phyloP scores from a whole-genome alignment of 2,113 vertebrate genomes.

The Phoxinus phoxinus region DNA sequence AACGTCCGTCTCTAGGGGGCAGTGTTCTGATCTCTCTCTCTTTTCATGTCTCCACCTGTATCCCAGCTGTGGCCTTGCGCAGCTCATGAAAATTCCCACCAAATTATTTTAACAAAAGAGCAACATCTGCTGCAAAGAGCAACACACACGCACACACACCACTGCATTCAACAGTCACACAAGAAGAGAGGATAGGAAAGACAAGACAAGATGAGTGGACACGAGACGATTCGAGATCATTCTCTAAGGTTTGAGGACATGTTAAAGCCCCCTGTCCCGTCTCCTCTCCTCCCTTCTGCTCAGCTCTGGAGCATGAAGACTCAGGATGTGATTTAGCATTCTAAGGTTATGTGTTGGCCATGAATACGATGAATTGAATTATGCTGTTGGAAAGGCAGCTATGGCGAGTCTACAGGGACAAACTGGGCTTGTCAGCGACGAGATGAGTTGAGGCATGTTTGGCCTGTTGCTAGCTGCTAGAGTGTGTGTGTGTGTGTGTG shows the following conservation, averaged over 20 bases:
- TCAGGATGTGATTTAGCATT: conserved; percentile 33
- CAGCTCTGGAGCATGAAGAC: conserved; percentile 28
- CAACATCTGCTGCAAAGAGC: conserved; percentile 67
- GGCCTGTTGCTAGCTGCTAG: conserved; percentile 14
- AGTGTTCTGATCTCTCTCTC: conserved; percentile 9
- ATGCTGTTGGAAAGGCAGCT: conserved; percentile 19
- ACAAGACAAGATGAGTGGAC: no score
- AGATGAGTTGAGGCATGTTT: conserved; percentile 40
- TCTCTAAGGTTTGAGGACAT: neutral
- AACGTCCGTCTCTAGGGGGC: neutral
- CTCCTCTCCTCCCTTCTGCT: conserved; percentile 31
- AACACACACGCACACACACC: neutral
- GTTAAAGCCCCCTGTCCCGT: neutral
- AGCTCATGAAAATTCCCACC: conserved; percentile 76
- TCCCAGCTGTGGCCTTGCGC: conserved; percentile 71
- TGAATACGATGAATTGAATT: conserved; percentile 35
- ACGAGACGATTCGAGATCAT: neutral
- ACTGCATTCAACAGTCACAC: neutral
- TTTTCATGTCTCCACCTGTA: conserved; percentile 68
- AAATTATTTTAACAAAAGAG: conserved; percentile 73
- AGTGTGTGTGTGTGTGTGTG: neutral
- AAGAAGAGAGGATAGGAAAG: neutral
- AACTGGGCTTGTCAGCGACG: conserved; percentile 13
- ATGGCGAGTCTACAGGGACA: conserved; percentile 33
- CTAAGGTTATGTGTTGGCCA: conserved; percentile 33